Evolutionary conservation across 2,113 vertebrate species (phyloP).

Genomic region (Ancistrus triradiatus): DNA sequence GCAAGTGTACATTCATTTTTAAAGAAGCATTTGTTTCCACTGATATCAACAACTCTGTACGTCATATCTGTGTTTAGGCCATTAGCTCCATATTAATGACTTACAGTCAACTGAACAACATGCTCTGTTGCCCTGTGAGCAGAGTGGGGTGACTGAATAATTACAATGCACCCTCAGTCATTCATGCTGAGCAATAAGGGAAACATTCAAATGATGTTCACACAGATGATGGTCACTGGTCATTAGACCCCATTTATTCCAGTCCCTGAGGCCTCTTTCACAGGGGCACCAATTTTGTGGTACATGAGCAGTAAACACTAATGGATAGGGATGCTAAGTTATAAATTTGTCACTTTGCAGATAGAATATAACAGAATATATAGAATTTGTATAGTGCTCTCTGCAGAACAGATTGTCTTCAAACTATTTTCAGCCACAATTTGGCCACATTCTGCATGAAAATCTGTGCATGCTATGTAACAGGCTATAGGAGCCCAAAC

Average conservation of each 20-base stretch:
- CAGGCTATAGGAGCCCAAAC: too few species aligned
- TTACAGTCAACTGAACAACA: slow-evolving; percentile 8
- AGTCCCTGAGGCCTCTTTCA: slow-evolving; percentile 3
- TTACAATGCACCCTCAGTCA: slow-evolving; percentile 18
- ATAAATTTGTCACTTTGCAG: not conserved
- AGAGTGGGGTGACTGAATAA: slow-evolving; percentile 22
- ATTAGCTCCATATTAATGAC: slow-evolving; percentile 23
- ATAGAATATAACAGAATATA: not conserved
- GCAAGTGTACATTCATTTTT: too few species aligned
- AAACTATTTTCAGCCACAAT: too few species aligned
- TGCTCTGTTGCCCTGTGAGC: not conserved
- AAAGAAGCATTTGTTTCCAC: too few species aligned
- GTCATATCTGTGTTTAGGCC: too few species aligned
- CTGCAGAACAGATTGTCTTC: too few species aligned
- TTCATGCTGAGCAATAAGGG: slow-evolving; percentile 16
- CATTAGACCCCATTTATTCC: slow-evolving; percentile 22
- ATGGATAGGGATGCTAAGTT: not conserved
- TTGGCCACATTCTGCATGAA: too few species aligned
- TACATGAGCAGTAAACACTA: slow-evolving; percentile 18
- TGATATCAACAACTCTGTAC: too few species aligned
- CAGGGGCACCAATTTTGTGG: slow-evolving; percentile 2
- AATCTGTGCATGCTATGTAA: too few species aligned
- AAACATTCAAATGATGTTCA: slow-evolving; percentile 32
- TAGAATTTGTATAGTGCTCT: not conserved
- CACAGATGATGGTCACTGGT: slow-evolving; percentile 4